These are phyloP conservation scores for Etheostoma nigrum DNA, from an alignment of 2,797 vertebrate species.

Conservation along the genomic window DNA sequence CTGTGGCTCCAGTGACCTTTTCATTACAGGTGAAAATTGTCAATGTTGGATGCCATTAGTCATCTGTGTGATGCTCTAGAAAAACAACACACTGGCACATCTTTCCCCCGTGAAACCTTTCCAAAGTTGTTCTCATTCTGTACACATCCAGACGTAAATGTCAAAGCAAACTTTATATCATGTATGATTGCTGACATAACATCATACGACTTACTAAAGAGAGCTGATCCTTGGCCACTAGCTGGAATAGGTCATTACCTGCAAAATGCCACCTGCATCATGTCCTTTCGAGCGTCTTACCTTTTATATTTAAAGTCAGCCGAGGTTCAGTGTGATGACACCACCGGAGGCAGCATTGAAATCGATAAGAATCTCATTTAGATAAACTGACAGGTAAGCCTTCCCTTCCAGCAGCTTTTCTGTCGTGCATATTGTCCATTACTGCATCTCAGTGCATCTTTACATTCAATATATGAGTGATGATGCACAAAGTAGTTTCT, in stretches of 20 bases:
- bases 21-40: conserved; percentile 42
- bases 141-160: conserved; percentile 16
- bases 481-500: conserved; percentile 38
- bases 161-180: background rate
- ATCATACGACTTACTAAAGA: conserved; percentile 24
- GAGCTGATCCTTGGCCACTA: conserved; percentile 29
- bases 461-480: conserved; percentile 56
- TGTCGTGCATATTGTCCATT: conserved; percentile 26
- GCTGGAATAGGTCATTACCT: conserved; percentile 29
- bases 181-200: conserved; percentile 23
- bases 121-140: background rate
- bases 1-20: conserved; percentile 55
- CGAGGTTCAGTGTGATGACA: conserved; percentile 44
- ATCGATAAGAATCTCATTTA: conserved; percentile 74
- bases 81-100: background rate
- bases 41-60: conserved; percentile 21
- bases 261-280: conserved; percentile 52
- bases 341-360: conserved; percentile 39
- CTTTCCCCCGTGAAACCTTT: conserved; percentile 13
- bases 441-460: conserved; percentile 44
- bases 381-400: conserved; percentile 67
- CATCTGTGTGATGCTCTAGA: background rate
- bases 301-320: conserved; percentile 66
- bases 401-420: conserved; percentile 32
- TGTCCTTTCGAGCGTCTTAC: conserved; percentile 58